Percentiles rank a stretch among this genome's conserved stretches.
phyloP scores from a whole-genome alignment of 1,140 invertebrate genomes.

The Zophobas atratus region DNA sequence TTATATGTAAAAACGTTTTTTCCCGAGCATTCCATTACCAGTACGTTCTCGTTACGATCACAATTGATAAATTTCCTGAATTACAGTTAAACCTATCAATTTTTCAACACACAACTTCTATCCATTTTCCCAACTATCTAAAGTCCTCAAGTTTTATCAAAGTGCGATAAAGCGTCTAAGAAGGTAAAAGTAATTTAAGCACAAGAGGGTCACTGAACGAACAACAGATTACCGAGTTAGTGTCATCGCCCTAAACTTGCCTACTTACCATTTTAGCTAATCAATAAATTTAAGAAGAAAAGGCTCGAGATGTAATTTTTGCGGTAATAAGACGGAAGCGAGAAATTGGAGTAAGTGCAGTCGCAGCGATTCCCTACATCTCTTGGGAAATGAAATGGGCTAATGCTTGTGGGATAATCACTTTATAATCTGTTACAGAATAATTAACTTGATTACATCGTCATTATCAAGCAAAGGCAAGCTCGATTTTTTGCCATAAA shows the following conservation, averaged over 20 bases:
- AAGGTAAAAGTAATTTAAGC: background rate
- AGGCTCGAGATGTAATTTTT: slow-evolving; percentile 10
- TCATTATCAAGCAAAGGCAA: slow-evolving; percentile 11
- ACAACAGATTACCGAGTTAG: background rate
- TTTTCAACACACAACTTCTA: too few relatives aligned
- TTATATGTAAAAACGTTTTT: too few relatives aligned
- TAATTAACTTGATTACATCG: slow-evolving; percentile 37
- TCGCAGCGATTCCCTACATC: slow-evolving; percentile 29
- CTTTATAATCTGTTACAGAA: slow-evolving; percentile 36
- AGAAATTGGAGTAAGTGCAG: slow-evolving; percentile 27
- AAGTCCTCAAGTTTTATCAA: too few relatives aligned
- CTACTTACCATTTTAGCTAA: background rate
- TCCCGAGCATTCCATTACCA: too few relatives aligned
- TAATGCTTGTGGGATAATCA: slow-evolving; percentile 24
- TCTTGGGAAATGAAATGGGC: slow-evolving; percentile 26
- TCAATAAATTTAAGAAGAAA: slow-evolving; percentile 12
- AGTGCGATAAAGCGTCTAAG: too few relatives aligned
- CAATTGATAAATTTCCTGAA: too few relatives aligned
- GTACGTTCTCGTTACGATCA: too few relatives aligned
- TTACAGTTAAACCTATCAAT: too few relatives aligned
- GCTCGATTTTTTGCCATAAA: slow-evolving; percentile 14
- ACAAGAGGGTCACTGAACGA: slow-evolving; percentile 3
- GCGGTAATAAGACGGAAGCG: slow-evolving; percentile 6
- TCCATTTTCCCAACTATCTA: too few relatives aligned
- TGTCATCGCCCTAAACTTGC: slow-evolving; percentile 13